Percentiles rank a stretch among this genome's conserved stretches.
These are phyloP conservation scores for Corythaeola cristata DNA, from an alignment of 2,113 vertebrate genomes.

Conservation along the genomic window DNA sequence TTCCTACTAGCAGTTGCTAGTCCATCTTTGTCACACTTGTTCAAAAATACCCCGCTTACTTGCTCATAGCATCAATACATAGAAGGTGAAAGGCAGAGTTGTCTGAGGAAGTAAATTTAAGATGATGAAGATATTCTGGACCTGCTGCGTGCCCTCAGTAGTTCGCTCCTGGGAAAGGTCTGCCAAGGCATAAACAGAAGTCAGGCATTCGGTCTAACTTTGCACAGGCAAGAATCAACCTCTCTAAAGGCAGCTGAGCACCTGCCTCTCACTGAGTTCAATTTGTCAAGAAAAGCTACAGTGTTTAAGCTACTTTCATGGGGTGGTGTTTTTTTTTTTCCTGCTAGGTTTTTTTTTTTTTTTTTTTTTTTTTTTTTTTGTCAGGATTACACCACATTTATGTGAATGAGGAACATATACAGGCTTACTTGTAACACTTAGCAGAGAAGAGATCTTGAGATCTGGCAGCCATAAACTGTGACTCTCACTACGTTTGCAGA, in stretches of 20 bases:
- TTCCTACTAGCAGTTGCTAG: not conserved
- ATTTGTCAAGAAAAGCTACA: not conserved
- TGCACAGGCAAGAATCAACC: not conserved
- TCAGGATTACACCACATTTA: not conserved
- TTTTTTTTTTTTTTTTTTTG: not conserved
- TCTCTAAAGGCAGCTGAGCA: not conserved
- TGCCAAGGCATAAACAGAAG: not conserved
- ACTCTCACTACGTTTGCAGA: not conserved
- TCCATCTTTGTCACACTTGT: not conserved
- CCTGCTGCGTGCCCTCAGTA: not conserved
- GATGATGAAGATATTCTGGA: not conserved
- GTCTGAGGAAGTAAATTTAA: not conserved
- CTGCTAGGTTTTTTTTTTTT: not conserved
- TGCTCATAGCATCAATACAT: not conserved
- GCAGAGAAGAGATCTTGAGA: not conserved
- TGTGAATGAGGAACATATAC: not conserved
- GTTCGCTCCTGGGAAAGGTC: not conserved
- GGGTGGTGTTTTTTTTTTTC: not conserved
- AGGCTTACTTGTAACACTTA: not conserved
- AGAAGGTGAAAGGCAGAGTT: not conserved
- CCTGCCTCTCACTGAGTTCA: not conserved
- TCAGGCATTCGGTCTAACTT: not conserved
- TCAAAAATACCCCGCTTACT: not conserved
- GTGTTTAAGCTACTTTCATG: not conserved
- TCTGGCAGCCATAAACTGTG: not conserved